Base-by-base conservation (phyloP, 2,888 invertebrate species). In the Conchocele bisecta region DNA sequence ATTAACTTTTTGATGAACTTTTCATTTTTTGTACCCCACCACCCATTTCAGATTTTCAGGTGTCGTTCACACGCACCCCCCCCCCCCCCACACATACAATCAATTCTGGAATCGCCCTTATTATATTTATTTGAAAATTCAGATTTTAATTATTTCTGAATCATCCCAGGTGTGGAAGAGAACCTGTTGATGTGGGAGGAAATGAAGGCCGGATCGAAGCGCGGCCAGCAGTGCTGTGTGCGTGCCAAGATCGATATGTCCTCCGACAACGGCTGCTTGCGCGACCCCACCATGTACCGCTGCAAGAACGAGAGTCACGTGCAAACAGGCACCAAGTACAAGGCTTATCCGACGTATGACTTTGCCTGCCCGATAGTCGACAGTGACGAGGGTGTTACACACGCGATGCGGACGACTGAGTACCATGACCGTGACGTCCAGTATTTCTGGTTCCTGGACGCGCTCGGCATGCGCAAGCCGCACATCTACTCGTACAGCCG, bases 321-420 rank as follows among this genome's bases (percentile, higher is more conserved):
- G 0, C 93, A 96, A 29, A 99, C 98, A 7, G 98, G 98, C 63
- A 94, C 93, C 26, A 95, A 97, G 92, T 99, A 99, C 93, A 99
- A 98, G 97, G 98, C 98, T 0, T 99, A 99, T 91, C 99, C 99
- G 24, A 99, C 99, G 0, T 99, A 99, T 89, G 99, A 99, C 92
- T 99, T 99, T 93, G 98, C 99, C 0, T 99, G 99, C 89, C 99
- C 99, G 0, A 98, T 99, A 88, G 99, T 99, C 54, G 99, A 99
- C 92, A 95, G 98, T 17, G 93, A 98, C 54, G 99, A 99, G 92
- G 95, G 96, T 60, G 98, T 99, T 20, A 99, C 99, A 0, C 99
- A 99, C 90, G 97, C 98, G 0, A 92, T 99, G 57, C 94, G 99
- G 53, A 99, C 99, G 0, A 99, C 98, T 92, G 99, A 99, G 92